Percentiles rank a stretch among this genome's conserved stretches.
phyloP scores from a whole-genome alignment of 2,113 vertebrate species.

The Ameiurus melas region DNA sequence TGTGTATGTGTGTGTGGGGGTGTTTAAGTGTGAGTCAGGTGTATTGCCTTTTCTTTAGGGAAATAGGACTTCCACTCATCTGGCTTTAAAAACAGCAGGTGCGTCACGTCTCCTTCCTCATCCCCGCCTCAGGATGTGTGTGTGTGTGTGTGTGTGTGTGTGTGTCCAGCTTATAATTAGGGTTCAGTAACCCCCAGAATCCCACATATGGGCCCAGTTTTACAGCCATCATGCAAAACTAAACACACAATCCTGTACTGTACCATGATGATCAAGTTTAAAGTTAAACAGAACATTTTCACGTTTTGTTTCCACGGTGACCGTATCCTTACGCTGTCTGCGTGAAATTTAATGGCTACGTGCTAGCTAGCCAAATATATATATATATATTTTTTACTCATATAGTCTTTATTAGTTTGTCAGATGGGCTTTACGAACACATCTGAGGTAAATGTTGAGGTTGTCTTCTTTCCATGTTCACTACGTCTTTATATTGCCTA shows the following conservation, averaged over 20 bases:
- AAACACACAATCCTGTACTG: neutral
- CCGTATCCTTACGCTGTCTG: no score
- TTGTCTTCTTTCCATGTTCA: no score
- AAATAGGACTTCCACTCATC: slow-evolving; percentile 44
- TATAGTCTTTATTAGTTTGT: no score
- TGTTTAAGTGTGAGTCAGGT: neutral
- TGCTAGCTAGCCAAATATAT: no score
- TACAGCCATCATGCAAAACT: slow-evolving; percentile 10
- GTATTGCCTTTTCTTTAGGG: slow-evolving; percentile 5
- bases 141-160: slow-evolving; percentile 28
- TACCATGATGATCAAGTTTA: neutral
- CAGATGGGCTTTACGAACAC: no score
- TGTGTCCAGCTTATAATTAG: slow-evolving; percentile 42
- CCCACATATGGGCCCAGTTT: slow-evolving; percentile 26
- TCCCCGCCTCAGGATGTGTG: slow-evolving; percentile 29
- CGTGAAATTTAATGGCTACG: no score
- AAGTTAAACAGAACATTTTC: no score
- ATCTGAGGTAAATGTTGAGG: no score
- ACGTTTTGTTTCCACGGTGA: no score
- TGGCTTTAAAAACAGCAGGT: slow-evolving; percentile 45
- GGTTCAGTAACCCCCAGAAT: slow-evolving; percentile 41
- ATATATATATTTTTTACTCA: no score
- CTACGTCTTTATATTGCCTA: no score
- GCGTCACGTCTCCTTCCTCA: slow-evolving; percentile 38
- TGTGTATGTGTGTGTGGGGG: slow-evolving; percentile 5